Evolutionary conservation across 2,888 invertebrate species (phyloP), one percentile per base, ranked within the genome.

Genomic region (Homarus gammarus): DNA sequence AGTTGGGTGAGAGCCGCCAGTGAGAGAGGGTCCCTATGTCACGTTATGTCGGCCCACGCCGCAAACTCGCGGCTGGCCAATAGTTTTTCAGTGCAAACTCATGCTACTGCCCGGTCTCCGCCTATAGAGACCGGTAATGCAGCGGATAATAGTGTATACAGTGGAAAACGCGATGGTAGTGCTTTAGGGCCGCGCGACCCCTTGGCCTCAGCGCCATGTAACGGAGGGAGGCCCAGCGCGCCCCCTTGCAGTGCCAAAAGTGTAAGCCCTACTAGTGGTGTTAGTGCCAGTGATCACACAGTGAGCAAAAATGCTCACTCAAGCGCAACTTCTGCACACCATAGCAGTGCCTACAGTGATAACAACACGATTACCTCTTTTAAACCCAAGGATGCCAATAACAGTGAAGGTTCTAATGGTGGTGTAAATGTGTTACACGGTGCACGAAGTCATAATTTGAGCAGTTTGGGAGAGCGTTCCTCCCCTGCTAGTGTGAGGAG

Each of bases 1-100:
- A 88, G 88, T 88, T 78, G 88, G 84, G 88, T 88, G 88, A 83
- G 78, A 78, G 78, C 77, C 78, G 83, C 84, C 88, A 78, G 40
- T 51, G 77, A 88, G 77, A 88, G 88, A 61, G 84, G 86, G 88
- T 88, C 88, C 84, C 51, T 78, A 88, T 78, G 75, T 77, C 40
- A 77, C 88, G 88, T 83, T 88, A 88, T 88, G 88, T 88, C 88
- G 88, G 88, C 83, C 78, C 70, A 88, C 88, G 88, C 88, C 88
- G 88, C 88, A 51, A 88, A 78, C 84, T 84, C 88, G 88, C 88
- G 88, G 88, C 88, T 88, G 88, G 83, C 88, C 88, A 79, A 68
- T 84, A 88, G 88, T 49, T 88, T 78, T 84, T 70, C 88, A 40
- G 73, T 84, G 51, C 78, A 51, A 44, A 88, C 78, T 44, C 88